Evolutionary conservation across 2,888 invertebrate genomes (phyloP), one percentile per base, ranked within the genome.

Genomic region (Scaptodrosophila latifasciaeformis): DNA sequence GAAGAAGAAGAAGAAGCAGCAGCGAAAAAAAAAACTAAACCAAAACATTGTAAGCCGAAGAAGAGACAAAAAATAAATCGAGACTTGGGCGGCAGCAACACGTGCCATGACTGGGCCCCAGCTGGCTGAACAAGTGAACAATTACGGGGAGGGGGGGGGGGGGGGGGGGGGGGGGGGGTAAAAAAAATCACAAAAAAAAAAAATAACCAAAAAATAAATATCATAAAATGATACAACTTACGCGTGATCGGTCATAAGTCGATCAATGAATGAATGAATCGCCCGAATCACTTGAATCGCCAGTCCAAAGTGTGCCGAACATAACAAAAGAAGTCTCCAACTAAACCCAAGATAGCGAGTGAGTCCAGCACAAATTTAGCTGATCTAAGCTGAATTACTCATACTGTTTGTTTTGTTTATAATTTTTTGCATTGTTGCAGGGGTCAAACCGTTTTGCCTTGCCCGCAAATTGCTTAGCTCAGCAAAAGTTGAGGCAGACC

Each of bases 261-360:
- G 77, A 80, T 75, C 80, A 62, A 71, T 71, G 69, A 80, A 77
- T 77, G 77, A 70, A 69, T 60, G 53, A 71, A 78, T 70, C 61
- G 59, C 60, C 48, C 49, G 45, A 60, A 61, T n/a, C n/a, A n/a
- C n/a, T n/a, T n/a, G n/a, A n/a, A n/a, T n/a, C n/a, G 19, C 54
- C 17, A 57, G 59, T 59, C 57, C 65, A 72, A 69, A 71, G 69
- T 59, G 54, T 56, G 19, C 19, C 7, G 18, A 37, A 59, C n/a
- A 49, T 18, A 54, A 40, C 18, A 48, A n/a, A 2, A 31, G 54
- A 31, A 51, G 18, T n/a, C n/a, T n/a, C n/a, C 13, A 59, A 39
- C 43, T 54, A 49, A 29, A 49, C 6, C 13, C 9, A 47, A 24
- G 58, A 49, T n/a, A n/a, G n/a, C n/a, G n/a, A n/a, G n/a, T n/a